Percentiles rank a stretch among this genome's conserved stretches.
Evolutionary conservation across 2,113 vertebrate species (phyloP).

Genomic region (rabbit (Oryctolagus cuniculus)): DNA sequence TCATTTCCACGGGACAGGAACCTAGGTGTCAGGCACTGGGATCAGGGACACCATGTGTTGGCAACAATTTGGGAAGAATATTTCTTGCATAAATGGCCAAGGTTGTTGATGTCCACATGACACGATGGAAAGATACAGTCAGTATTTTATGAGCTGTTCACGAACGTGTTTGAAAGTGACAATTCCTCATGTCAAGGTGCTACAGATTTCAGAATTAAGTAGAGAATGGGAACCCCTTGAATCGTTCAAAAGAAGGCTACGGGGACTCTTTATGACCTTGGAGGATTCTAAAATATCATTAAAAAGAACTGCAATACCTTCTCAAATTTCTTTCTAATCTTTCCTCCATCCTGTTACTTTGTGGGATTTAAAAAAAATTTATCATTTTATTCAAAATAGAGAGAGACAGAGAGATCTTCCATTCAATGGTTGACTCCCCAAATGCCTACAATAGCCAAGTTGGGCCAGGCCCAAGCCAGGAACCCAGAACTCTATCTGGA

Average conservation of each 20-base stretch:
- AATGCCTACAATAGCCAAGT: too few species aligned
- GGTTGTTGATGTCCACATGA: not conserved
- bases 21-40: too few species aligned
- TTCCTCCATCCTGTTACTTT: not conserved
- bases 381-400: too few species aligned
- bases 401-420: too few species aligned
- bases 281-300: not conserved
- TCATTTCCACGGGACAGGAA: not conserved
- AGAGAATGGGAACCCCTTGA: not conserved
- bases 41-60: not conserved
- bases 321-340: not conserved
- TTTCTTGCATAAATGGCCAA: not conserved
- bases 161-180: not conserved
- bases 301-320: rapidly evolving
- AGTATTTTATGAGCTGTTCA: not conserved
- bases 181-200: not conserved
- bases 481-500: too few species aligned
- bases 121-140: not conserved
- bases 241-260: not conserved
- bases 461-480: too few species aligned
- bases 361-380: too few species aligned
- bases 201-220: not conserved
- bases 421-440: too few species aligned
- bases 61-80: not conserved
- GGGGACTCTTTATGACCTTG: not conserved